Percentiles rank a stretch among this genome's conserved stretches.
Conservation (phyloP, 2,797 vertebrate genomes). For the Myotis planiceps region DNA sequence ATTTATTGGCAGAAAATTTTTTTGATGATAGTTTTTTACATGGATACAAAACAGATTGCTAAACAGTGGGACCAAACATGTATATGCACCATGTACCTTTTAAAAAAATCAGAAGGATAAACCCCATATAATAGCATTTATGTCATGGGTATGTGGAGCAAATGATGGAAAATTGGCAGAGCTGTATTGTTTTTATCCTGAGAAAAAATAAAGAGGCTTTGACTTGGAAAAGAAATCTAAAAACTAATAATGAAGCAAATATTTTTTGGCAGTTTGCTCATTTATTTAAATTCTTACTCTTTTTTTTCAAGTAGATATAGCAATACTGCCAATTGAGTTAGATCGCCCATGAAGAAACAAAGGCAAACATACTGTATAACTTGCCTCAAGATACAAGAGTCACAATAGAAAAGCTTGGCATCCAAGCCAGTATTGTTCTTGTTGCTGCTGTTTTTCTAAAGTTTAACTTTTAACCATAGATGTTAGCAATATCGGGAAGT, state of each 20-base stretch:
- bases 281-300: neutral
- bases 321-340: neutral
- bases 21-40: neutral
- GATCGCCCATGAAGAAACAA: neutral
- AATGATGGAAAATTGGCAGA: neutral
- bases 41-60: neutral
- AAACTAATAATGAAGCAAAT: neutral
- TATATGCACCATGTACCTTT: neutral
- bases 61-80: neutral
- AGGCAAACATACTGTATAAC: neutral
- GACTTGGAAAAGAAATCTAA: neutral
- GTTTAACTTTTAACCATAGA: neutral
- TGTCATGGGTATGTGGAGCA: neutral
- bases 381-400: neutral
- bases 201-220: neutral
- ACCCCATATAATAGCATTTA: neutral
- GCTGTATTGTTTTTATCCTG: neutral
- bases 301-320: neutral
- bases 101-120: neutral
- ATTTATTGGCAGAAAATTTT: neutral
- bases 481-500: neutral
- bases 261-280: neutral
- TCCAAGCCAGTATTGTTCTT: neutral
- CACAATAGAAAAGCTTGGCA: neutral
- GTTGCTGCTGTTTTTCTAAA: neutral